Evolutionary conservation across 2,888 invertebrate genomes (phyloP), one percentile per base, ranked within the genome.

Genomic region (Trissolcus japonicus): DNA sequence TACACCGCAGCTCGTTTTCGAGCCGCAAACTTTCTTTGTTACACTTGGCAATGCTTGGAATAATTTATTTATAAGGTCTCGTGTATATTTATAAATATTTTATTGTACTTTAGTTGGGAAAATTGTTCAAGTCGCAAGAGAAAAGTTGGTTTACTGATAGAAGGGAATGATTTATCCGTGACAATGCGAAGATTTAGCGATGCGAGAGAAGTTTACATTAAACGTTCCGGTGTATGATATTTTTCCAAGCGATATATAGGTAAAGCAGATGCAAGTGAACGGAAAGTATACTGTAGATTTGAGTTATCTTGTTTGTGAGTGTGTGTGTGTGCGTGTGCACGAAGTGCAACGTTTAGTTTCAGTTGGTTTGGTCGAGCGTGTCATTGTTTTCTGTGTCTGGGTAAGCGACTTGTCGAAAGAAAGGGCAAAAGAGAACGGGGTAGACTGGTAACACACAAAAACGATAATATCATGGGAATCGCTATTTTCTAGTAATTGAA

Each of bases 171-270:
- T 35, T 35, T 35, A 35, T 35, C 35, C 11, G 35, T 11, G 35
- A 35, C 35, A 35, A 35, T 35, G 35, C 11, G 50, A 50, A 50
- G 46, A 46, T 46, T 46, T 46, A 46, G 16, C 16, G 14, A 46
- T 16, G 14, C 14, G 14, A 16, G 14, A 46, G 14, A 46, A 46
- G 16, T 46, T 16, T 46, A 46, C 16, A 16, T 46, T 46, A 46
- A 14, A 46, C 16, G 14, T 13, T 46, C 46, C 46, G 7, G n/a
- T 46, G 46, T 35, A 35, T 35, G 35, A 35, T 35, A 35, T 69
- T 69, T 69, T 69, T 56, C 56, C 60, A 48, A 55, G 54, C 48
- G 29, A 60, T 55, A 54, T 59, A 29, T 59, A 59, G 67, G 67
- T 59, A 53, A 59, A 67, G 67, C 29, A 59, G 43, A 53, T 16